Percentiles rank a stretch among this genome's conserved stretches.
Conservation (phyloP, 2,888 invertebrate genomes). For the Himalopsyche japonica region DNA sequence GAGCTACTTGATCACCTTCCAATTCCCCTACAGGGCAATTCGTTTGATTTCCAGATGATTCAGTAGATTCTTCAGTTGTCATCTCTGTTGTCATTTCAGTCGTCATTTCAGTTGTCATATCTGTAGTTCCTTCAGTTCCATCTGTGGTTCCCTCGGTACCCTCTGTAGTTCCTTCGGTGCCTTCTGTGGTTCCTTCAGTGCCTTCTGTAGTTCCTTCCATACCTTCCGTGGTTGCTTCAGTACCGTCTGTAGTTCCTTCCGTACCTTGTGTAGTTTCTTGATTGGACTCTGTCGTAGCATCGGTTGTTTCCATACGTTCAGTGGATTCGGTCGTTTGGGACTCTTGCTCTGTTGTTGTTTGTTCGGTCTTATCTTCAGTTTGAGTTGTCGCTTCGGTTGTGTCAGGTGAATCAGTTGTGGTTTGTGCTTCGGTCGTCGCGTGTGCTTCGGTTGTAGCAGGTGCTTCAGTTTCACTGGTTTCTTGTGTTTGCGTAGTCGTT, state of each 20-base stretch:
- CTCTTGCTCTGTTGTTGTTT: slow-evolving; percentile 37
- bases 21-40: slow-evolving; percentile 58
- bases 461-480: slow-evolving; percentile 40
- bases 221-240: slow-evolving; percentile 29
- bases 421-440: slow-evolving; percentile 20
- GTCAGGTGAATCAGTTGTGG: slow-evolving; percentile 19
- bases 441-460: slow-evolving; percentile 40
- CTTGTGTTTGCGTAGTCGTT: slow-evolving; percentile 41
- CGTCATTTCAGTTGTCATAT: slow-evolving; percentile 25
- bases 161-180: not conserved
- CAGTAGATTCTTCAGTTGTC: slow-evolving; percentile 42
- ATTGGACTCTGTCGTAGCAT: slow-evolving; percentile 30
- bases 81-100: slow-evolving; percentile 42
- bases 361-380: slow-evolving; percentile 35
- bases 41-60: slow-evolving; percentile 40
- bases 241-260: slow-evolving; percentile 29
- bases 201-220: slow-evolving; percentile 42
- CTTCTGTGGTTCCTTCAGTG: slow-evolving; percentile 40
- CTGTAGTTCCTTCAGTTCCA: slow-evolving; percentile 41
- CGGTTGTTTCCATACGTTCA: slow-evolving; percentile 41
- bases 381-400: slow-evolving; percentile 39
- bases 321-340: slow-evolving; percentile 39
- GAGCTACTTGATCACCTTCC: slow-evolving; percentile 70
- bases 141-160: slow-evolving; percentile 42
- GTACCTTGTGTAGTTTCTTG: slow-evolving; percentile 10